These are phyloP conservation scores for Pterophyllum scalare DNA, from an alignment of 2,113 vertebrate genomes.

Conservation along the genomic window DNA sequence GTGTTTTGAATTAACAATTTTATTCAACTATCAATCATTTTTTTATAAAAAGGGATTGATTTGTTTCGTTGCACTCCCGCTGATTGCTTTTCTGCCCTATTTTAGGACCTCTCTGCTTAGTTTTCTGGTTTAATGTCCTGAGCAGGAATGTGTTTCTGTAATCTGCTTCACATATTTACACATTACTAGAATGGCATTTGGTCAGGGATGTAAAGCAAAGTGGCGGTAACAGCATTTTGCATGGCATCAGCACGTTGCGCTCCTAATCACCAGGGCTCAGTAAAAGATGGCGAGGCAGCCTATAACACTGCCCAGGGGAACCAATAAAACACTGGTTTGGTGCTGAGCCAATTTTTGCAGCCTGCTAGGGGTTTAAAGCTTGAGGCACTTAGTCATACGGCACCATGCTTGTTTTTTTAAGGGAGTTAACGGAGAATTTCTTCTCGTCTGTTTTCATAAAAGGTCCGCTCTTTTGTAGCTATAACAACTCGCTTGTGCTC, in stretches of 20 bases:
- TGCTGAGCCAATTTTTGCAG: constrained; percentile 37
- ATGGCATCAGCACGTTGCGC: constrained; percentile 47
- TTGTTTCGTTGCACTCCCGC: too few relatives aligned
- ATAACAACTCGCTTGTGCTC: neutral
- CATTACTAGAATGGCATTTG: constrained; percentile 5
- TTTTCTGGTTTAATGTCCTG: neutral
- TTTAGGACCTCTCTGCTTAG: neutral
- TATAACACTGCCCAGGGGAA: constrained; percentile 65
- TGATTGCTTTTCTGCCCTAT: neutral
- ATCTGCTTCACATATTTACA: constrained; percentile 2
- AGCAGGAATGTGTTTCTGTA: neutral
- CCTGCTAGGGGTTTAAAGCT: constrained; percentile 31
- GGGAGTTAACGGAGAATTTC: neutral
- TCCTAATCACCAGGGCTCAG: constrained; percentile 64
- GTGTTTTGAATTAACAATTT: neutral
- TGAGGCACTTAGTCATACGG: constrained; percentile 10
- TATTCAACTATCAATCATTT: too few relatives aligned
- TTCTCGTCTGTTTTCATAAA: neutral
- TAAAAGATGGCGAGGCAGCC: constrained; percentile 63
- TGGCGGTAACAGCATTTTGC: constrained; percentile 13
- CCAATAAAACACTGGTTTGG: constrained; percentile 65
- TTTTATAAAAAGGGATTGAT: too few relatives aligned
- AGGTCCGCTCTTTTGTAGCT: neutral
- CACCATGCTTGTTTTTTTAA: neutral
- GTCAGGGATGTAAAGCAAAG: constrained; percentile 53